phyloP scores from a whole-genome alignment of 2,797 vertebrate species.

The Coregonus ussuriensis region DNA sequence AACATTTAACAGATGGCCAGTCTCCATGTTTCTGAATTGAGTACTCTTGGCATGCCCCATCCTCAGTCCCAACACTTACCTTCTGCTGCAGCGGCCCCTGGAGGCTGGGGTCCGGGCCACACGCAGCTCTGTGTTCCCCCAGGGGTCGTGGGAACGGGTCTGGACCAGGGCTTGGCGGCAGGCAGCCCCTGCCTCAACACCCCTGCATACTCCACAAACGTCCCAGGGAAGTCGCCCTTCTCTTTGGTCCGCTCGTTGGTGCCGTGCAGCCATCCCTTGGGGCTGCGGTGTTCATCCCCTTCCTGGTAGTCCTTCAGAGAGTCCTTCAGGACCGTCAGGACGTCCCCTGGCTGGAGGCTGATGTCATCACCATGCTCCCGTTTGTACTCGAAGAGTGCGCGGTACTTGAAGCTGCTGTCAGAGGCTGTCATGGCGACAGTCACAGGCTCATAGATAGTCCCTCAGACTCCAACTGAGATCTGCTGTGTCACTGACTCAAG shows the following conservation, averaged over 20 bases:
- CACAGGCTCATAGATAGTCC: conserved; percentile 31
- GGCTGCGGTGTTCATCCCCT: conserved; percentile 73
- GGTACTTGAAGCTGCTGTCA: conserved; percentile 80
- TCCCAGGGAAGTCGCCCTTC: conserved; percentile 80
- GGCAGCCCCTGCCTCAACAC: conserved; percentile 45
- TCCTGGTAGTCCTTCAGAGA: conserved; percentile 75
- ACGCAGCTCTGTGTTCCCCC: conserved; percentile 47
- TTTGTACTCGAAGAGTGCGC: conserved; percentile 81
- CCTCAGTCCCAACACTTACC: conserved; percentile 67
- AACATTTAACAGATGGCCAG: neutral
- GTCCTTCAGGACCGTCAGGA: conserved; percentile 75
- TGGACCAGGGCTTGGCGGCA: conserved; percentile 67
- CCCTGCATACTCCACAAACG: conserved; percentile 82
- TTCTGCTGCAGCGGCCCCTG: conserved; percentile 54
- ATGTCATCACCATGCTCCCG: conserved; percentile 79
- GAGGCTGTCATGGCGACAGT: conserved; percentile 63
- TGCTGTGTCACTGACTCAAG: conserved; percentile 27
- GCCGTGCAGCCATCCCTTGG: conserved; percentile 81
- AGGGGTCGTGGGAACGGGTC: conserved; percentile 69
- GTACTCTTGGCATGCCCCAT: neutral
- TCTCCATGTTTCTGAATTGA: neutral
- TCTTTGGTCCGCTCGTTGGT: conserved; percentile 83
- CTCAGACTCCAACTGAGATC: conserved; percentile 33
- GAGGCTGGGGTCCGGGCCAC: conserved; percentile 51
- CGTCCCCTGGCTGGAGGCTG: conserved; percentile 77